Conservation (phyloP, 2,113 vertebrate genomes). For the Orcinus orca region DNA sequence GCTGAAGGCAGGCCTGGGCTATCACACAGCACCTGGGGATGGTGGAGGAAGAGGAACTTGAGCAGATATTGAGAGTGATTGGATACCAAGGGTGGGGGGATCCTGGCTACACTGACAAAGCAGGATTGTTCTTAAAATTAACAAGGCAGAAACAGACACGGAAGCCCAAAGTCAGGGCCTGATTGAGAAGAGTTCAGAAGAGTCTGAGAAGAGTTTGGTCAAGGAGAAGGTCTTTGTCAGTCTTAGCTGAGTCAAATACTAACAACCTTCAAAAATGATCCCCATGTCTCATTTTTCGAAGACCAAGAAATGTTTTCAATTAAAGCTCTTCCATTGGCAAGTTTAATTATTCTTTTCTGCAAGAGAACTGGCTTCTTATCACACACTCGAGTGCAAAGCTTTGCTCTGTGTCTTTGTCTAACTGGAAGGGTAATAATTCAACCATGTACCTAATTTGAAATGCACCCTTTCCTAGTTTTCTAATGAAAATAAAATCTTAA, state of each 20-base stretch:
- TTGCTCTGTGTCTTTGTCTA: neutral
- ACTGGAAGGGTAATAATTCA: neutral
- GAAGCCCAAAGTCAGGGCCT: neutral
- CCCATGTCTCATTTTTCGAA: neutral
- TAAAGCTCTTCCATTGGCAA: neutral
- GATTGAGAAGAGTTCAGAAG: neutral
- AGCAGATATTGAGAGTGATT: neutral
- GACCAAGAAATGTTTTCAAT: neutral
- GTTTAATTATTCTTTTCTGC: slow-evolving; percentile 1
- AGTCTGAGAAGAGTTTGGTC: neutral
- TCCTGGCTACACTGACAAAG: neutral
- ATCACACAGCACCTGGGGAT: neutral
- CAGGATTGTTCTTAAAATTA: neutral
- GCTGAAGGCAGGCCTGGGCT: neutral
- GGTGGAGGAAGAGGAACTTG: neutral
- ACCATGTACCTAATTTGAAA: neutral
- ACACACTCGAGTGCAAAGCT: neutral
- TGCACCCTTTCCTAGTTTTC: neutral
- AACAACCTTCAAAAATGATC: neutral
- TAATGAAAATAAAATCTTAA: slow-evolving; percentile 35
- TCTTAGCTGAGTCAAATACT: neutral
- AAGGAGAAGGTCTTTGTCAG: neutral
- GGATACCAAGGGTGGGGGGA: neutral
- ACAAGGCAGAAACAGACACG: neutral
- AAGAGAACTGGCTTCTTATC: neutral